phyloP scores from a whole-genome alignment of 2,113 vertebrate genomes.

The Prochilodus magdalenae region DNA sequence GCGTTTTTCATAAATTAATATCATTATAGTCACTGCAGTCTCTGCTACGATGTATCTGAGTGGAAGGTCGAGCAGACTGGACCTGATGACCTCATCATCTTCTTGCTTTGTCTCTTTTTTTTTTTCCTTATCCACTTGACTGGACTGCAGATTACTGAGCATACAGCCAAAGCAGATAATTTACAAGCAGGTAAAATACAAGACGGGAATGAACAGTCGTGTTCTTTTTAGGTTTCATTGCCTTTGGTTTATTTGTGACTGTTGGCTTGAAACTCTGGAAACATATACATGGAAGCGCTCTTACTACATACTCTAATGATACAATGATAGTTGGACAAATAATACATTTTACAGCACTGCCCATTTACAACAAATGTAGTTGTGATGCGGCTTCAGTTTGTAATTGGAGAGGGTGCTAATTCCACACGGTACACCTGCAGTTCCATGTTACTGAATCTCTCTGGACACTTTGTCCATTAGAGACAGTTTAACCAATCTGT shows the following conservation, averaged over 20 bases:
- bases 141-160: not conserved
- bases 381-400: slow-evolving; percentile 52
- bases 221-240: too few relatives aligned
- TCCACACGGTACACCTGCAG: slow-evolving; percentile 58
- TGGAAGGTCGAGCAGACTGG: not conserved
- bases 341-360: too few relatives aligned
- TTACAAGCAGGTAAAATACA: not conserved
- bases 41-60: not conserved
- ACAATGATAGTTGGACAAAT: too few relatives aligned
- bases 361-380: too few relatives aligned
- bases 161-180: not conserved
- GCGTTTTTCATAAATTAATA: not conserved
- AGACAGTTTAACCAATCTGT: slow-evolving; percentile 11
- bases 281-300: too few relatives aligned
- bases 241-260: not conserved
- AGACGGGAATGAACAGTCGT: not conserved
- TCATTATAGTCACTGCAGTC: not conserved
- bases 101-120: not conserved
- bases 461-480: slow-evolving; percentile 69
- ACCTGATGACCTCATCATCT: not conserved
- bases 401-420: slow-evolving; percentile 56
- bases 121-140: not conserved
- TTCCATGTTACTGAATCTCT: slow-evolving; percentile 74
- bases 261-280: not conserved
- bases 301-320: not conserved